These are phyloP conservation scores for Drosophila peninsularis DNA, from an alignment of 2,888 invertebrate species.

Conservation along the genomic window DNA sequence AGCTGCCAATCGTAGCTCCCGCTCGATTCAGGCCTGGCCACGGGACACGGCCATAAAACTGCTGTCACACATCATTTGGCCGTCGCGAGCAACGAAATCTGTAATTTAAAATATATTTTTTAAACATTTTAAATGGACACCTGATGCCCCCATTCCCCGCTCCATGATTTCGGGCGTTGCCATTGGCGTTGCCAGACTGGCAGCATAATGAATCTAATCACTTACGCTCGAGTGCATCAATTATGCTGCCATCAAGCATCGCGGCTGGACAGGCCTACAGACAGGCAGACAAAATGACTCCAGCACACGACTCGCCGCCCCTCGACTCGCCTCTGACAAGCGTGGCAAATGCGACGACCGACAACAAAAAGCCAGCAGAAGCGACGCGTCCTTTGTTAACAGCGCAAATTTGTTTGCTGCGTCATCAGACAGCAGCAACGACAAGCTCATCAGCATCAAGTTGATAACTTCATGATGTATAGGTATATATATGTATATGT, in stretches of 20 bases:
- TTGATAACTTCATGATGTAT: constrained; percentile 71
- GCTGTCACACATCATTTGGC: constrained; percentile 78
- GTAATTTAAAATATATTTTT: constrained; percentile 38
- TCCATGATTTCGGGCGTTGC: constrained; percentile 5
- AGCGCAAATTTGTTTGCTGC: constrained; percentile 83
- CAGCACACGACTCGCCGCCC: background rate
- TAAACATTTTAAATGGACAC: constrained; percentile 57
- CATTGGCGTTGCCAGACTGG: constrained; percentile 54
- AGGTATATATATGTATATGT: constrained; percentile 12
- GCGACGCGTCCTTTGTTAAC: constrained; percentile 70
- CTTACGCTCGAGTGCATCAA: constrained; percentile 85
- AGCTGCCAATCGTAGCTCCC: background rate
- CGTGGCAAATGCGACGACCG: constrained; percentile 55
- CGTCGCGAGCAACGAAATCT: constrained; percentile 7
- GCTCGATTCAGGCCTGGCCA: constrained; percentile 5
- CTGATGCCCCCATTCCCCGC: constrained; percentile 41
- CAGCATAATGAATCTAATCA: constrained; percentile 84
- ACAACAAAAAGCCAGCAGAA: constrained; percentile 61
- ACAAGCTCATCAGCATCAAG: constrained; percentile 66
- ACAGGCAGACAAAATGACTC: constrained; percentile 71
- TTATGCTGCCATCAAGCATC: constrained; percentile 83
- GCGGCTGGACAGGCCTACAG: constrained; percentile 49
- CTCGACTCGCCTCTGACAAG: constrained; percentile 42
- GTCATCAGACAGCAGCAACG: constrained; percentile 75
- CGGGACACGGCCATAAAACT: constrained; percentile 66